These are phyloP conservation scores for Cinara cedri DNA, from an alignment of 2,888 invertebrate genomes.

Conservation along the genomic window DNA sequence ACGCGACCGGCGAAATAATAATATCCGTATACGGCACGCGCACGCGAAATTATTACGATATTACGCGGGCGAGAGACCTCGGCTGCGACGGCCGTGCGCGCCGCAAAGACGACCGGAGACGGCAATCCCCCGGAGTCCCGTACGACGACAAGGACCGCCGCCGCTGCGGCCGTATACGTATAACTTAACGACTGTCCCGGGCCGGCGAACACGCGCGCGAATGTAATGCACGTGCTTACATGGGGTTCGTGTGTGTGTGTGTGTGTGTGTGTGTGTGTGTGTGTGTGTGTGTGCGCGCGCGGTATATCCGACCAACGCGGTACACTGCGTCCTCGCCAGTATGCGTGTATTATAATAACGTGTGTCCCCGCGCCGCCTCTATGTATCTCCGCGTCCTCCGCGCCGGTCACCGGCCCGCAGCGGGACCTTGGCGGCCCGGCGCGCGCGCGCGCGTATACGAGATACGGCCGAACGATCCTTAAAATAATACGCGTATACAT, in stretches of 20 bases:
- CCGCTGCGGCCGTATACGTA: not conserved
- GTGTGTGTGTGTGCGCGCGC: not conserved
- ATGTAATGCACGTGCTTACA: not conserved
- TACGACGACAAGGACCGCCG: conserved; percentile 33
- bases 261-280: too few relatives aligned
- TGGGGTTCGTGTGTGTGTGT: not conserved
- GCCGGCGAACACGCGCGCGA: not conserved
- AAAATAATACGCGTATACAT: not conserved
- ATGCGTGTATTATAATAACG: not conserved
- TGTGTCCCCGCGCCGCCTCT: too few relatives aligned
- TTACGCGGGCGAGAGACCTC: conserved; percentile 19
- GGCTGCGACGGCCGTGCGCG: not conserved
- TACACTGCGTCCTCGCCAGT: too few relatives aligned
- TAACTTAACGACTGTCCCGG: not conserved
- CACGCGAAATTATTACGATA: not conserved
- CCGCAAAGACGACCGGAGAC: conserved; percentile 22
- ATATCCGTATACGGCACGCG: not conserved
- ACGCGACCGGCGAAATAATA: too few relatives aligned
- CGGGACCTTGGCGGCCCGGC: conserved; percentile 12
- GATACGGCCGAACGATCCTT: not conserved
- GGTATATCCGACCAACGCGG: too few relatives aligned
- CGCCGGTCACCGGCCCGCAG: conserved; percentile 41
- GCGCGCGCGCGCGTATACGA: too few relatives aligned
- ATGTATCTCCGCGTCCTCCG: conserved; percentile 26
- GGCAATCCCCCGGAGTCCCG: conserved; percentile 40